phyloP scores from a whole-genome alignment of 53 echinoderm and acorn worm species.

The Echinometra lucunter region DNA sequence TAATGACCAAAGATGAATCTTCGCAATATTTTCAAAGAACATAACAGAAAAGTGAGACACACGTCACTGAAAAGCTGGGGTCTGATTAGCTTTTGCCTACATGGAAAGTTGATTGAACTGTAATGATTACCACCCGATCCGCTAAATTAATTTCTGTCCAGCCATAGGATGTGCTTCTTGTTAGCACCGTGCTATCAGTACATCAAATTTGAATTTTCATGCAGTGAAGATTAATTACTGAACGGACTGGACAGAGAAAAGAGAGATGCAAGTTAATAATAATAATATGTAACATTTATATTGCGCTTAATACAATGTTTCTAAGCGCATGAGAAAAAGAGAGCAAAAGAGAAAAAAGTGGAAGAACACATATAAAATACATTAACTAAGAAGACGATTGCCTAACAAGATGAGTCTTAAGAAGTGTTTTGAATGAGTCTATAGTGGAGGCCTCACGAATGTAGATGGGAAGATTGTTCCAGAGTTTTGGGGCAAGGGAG shows the following conservation, averaged over 20 bases:
- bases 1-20: not conserved
- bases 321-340: no score
- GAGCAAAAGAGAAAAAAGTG: no score
- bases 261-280: no score
- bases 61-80: not conserved
- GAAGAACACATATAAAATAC: no score
- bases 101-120: not conserved
- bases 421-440: no score
- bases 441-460: no score
- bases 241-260: not conserved
- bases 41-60: not conserved
- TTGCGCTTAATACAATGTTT: no score
- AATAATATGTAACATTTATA: no score
- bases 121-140: not conserved
- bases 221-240: not conserved
- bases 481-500: no score
- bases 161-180: conserved; percentile 11
- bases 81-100: not conserved
- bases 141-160: conserved; percentile 6
- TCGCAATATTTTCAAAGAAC: not conserved
- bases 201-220: not conserved
- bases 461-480: no score
- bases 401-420: no score
- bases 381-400: no score
- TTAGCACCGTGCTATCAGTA: conserved; percentile 7